Conservation (phyloP, 1,140 invertebrate species). For the Trissolcus basalis region DNA sequence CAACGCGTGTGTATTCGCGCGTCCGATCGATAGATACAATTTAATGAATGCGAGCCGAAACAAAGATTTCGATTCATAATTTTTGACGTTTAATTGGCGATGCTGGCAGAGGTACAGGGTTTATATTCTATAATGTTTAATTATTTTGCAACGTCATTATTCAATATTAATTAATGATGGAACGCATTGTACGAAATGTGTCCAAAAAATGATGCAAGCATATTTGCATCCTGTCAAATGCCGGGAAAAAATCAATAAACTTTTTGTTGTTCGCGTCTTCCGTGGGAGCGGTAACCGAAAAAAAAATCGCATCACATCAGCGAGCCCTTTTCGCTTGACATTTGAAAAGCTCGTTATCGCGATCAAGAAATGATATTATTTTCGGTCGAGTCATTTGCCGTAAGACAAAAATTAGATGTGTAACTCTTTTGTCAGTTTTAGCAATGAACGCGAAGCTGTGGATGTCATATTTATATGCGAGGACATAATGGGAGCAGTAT, state of each 20-base stretch:
- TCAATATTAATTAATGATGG: slow-evolving; percentile 38
- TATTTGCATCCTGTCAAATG: neutral
- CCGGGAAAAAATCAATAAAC: no score
- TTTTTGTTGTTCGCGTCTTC: no score
- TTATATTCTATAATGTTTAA: slow-evolving; percentile 44
- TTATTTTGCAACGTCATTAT: slow-evolving; percentile 33
- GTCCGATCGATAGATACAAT: slow-evolving; percentile 33
- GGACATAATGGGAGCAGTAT: slow-evolving; percentile 71
- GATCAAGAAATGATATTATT: neutral
- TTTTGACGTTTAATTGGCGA: slow-evolving; percentile 46
- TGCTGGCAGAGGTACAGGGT: slow-evolving; percentile 23
- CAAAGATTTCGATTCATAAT: slow-evolving; percentile 40
- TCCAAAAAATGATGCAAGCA: slow-evolving; percentile 2
- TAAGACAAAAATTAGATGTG: slow-evolving; percentile 20
- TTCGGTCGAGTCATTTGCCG: slow-evolving; percentile 7
- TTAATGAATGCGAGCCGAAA: slow-evolving; percentile 37
- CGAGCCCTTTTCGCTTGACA: neutral
- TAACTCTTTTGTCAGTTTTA: slow-evolving; percentile 48
- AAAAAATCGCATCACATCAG: no score
- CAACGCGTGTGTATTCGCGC: slow-evolving; percentile 4
- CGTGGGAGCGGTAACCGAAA: no score
- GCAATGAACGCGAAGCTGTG: slow-evolving; percentile 47
- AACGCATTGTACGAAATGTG: slow-evolving; percentile 21
- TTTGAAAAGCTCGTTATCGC: neutral
- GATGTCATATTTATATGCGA: slow-evolving; percentile 73